Base-by-base conservation (phyloP, 2,113 vertebrate species). In the Saguinus imperator region DNA sequence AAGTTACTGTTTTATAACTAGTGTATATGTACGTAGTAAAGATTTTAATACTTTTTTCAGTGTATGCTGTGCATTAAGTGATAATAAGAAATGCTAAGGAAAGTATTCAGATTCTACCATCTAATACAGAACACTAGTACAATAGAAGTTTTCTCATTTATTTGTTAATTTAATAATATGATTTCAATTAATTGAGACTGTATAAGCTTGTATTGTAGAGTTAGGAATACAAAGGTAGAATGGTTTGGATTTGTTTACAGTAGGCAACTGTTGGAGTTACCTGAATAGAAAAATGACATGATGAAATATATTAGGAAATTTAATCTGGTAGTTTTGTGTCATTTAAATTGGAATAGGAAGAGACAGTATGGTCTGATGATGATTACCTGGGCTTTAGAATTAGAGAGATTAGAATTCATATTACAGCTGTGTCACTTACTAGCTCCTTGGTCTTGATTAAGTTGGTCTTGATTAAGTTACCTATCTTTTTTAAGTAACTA, bases 161-260 rank as follows among this genome's bases (percentile, higher is more conserved):
- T 94, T 94, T 58, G 77, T 85, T 88, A 27, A 70, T 68, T 90
- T 50, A 95, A 6, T 52, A 91, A 80, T 72, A 87, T 23, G 50
- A 72, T 35, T 95, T 73, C 40, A 61, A 52, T 95, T 95, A 52
- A 9, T 76, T 94, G 64, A 94, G 64, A 87, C 17, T 87, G 8
- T 87, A 58, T 87, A 57, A 77, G 32, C 12, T 66, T 94, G 40
- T 86, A 89, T 29, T 96, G 61, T 12, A 8, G 43, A 52, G 17
- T 84, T 93, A 72, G 64, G n/a, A 16, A 70, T 89, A 96, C 64
- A 89, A 93, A 90, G 35, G 52, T 77, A 89, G 55, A 76, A 91
- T 87, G 25, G 80, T 58, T 68, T 94, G 55, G 57, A 64, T 87
- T 87, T 68, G 87, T 76, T 87, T 48, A 66, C 6, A 4, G 40